Evolutionary conservation across 2,888 invertebrate species (phyloP), one percentile per base, ranked within the genome.

Genomic region (Conistra vaccinii): DNA sequence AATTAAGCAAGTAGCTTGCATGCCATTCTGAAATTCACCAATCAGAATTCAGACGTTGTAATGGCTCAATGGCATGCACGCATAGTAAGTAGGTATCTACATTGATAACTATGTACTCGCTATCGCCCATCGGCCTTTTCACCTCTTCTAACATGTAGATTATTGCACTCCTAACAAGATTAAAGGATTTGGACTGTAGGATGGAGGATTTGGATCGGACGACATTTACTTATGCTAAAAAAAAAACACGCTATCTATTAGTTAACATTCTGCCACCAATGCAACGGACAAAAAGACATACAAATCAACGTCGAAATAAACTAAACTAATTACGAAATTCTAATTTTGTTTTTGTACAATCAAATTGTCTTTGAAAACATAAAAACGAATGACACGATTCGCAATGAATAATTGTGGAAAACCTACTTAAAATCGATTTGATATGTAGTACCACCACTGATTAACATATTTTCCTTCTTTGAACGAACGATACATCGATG

Each of bases 341-440:
- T 42, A 10, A 42, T 60, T 62, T 48, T 42, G 29, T 29, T 73
- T 63, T 51, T 62, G 42, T 60, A 29, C 5, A 32, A 20, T 23
- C 10, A 51, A 48, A 48, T 4, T 55, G 45, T 58, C 51, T 42
- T 80, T 69, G 32, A 70, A 79, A 79, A 79, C 26, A 39, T 61
- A 57, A 66, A 83, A 70, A 60, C 29, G 14, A 83, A 79, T 61
- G 58, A 55, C 58, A 69, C 55, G n/a, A 84, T 80, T 84, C 14
- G 55, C 20, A 60, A 79, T 35, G 39, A 42, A 32, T 67, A 70
- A 70, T 79, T 61, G 53, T 42, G 23, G 32, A 80, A 68, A 60
- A 60, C 45, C 42, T 51, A 48, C 26, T 55, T 32, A 51, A 60
- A 55, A 82, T 71, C 61, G 53, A 72, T 84, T 29, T 17, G 68